These are phyloP conservation scores for Noctuana brunneofusca DNA, from an alignment of 2,888 invertebrate species.

Conservation along the genomic window DNA sequence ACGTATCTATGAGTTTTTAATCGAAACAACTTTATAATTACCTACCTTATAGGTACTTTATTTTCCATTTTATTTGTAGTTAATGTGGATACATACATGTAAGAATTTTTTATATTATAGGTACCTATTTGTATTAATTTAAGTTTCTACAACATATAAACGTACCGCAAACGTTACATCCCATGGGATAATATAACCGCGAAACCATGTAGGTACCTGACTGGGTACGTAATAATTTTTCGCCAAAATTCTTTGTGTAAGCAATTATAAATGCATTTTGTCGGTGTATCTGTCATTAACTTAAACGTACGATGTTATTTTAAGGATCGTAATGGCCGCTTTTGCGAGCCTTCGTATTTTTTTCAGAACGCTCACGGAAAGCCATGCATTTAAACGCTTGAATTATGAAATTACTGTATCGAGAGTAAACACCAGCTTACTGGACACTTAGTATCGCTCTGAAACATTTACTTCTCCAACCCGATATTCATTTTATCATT, in stretches of 20 bases:
- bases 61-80: no score
- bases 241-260: constrained; percentile 79
- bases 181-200: constrained; percentile 61
- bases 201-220: constrained; percentile 41
- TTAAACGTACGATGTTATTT: constrained; percentile 83
- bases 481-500: background rate
- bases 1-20: background rate
- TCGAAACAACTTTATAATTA: background rate
- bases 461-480: constrained; percentile 12
- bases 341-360: constrained; percentile 70
- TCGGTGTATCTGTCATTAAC: constrained; percentile 81
- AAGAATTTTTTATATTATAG: no score
- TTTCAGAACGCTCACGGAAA: constrained; percentile 75
- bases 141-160: background rate
- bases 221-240: constrained; percentile 75
- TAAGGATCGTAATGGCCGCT: constrained; percentile 79
- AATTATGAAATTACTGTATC: constrained; percentile 82
- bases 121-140: background rate
- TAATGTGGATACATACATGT: no score
- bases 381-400: constrained; percentile 82
- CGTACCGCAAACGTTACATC: constrained; percentile 39
- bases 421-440: constrained; percentile 71
- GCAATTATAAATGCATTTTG: constrained; percentile 82
- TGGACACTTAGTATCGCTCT: constrained; percentile 42
- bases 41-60: no score